Evolutionary conservation across 2,113 vertebrate species (phyloP).

Genomic region (Mus pahari): DNA sequence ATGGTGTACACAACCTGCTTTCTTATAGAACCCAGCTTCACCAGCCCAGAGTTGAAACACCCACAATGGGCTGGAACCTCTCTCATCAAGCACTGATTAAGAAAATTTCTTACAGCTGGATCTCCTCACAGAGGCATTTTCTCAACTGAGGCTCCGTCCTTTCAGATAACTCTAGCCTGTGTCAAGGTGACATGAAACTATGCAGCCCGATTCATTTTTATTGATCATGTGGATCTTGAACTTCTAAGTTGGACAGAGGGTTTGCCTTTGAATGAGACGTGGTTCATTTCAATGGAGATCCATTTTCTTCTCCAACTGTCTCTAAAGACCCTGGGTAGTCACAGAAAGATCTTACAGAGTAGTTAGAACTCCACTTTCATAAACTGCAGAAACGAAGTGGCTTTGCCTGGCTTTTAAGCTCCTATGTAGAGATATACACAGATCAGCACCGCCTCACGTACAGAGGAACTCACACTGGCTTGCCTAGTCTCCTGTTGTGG

Average conservation of each 20-base stretch:
- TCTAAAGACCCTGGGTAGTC: not conserved
- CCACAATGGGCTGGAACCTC: not conserved
- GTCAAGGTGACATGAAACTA: not conserved
- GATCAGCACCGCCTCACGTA: not conserved
- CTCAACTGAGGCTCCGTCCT: not conserved
- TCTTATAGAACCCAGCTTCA: not conserved
- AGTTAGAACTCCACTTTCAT: not conserved
- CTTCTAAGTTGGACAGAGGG: not conserved
- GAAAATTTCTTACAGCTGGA: not conserved
- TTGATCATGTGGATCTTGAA: not conserved
- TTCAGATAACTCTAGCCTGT: not conserved
- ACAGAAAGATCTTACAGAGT: accelerated
- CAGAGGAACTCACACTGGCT: accelerated
- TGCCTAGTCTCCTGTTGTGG: not conserved
- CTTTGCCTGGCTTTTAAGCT: not conserved
- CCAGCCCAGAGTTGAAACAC: too few relatives aligned
- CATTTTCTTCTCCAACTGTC: not conserved
- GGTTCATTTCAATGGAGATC: not conserved
- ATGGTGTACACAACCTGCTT: not conserved
- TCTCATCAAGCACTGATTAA: not conserved
- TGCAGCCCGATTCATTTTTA: not conserved
- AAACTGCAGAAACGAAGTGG: not conserved
- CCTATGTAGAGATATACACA: not conserved
- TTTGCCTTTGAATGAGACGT: not conserved
- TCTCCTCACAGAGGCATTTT: not conserved